These are phyloP conservation scores for Gallinago stenura DNA, from an alignment of 2,797 vertebrate species.

Conservation along the genomic window DNA sequence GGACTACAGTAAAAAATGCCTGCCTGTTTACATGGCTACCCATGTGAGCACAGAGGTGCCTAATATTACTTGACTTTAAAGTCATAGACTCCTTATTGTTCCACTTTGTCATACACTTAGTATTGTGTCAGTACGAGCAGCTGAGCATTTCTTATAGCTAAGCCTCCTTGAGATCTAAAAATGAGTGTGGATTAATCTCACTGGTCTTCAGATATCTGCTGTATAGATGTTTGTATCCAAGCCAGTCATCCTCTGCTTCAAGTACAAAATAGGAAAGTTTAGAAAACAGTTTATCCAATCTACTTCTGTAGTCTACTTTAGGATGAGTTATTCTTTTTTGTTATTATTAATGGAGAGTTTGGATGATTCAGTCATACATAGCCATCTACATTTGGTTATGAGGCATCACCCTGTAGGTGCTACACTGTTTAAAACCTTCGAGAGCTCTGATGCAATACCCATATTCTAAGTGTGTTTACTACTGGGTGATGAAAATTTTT, in stretches of 20 bases:
- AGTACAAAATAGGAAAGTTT: not conserved
- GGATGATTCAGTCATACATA: not conserved
- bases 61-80: not conserved
- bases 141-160: not conserved
- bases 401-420: not conserved
- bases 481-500: not conserved
- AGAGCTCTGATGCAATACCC: not conserved
- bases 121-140: not conserved
- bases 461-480: not conserved
- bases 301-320: not conserved
- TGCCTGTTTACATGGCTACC: not conserved
- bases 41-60: not conserved
- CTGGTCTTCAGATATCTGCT: not conserved
- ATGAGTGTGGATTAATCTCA: not conserved
- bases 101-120: not conserved
- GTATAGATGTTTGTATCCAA: not conserved
- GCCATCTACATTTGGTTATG: not conserved
- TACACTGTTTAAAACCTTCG: not conserved
- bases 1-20: not conserved
- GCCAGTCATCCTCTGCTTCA: not conserved
- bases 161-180: not conserved
- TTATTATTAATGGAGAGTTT: not conserved
- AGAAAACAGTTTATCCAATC: not conserved
- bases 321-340: not conserved
- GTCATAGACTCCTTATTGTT: not conserved